Conservation (phyloP, 2,113 vertebrate genomes). For the Origma solitaria region DNA sequence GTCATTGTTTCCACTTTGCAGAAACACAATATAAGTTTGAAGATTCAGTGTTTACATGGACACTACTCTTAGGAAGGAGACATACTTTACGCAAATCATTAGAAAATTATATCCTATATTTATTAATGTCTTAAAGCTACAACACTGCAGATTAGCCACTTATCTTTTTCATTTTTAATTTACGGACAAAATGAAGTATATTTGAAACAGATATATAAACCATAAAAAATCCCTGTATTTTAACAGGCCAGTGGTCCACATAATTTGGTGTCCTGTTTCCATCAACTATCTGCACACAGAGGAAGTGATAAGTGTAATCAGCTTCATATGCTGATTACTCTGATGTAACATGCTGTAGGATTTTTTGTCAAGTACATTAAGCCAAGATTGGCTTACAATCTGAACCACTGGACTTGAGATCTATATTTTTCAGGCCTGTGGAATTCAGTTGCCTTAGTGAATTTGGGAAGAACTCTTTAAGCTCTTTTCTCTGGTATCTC, state of each 20-base stretch:
- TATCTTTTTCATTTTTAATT: neutral
- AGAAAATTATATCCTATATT: neutral
- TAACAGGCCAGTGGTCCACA: neutral
- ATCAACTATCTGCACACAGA: neutral
- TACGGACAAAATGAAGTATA: neutral
- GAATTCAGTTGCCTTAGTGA: neutral
- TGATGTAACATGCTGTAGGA: neutral
- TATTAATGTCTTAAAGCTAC: neutral
- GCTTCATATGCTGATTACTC: neutral
- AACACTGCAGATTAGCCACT: neutral
- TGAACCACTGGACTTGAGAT: neutral
- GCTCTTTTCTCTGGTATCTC: neutral
- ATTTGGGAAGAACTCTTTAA: neutral
- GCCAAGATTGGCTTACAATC: neutral
- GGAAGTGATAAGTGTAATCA: neutral
- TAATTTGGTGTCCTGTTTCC: neutral
- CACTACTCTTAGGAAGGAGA: neutral
- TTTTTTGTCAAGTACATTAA: neutral
- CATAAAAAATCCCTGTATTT: neutral
- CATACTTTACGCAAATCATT: neutral
- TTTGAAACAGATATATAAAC: neutral
- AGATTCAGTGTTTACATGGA: neutral
- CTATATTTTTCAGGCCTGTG: neutral
- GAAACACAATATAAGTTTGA: neutral
- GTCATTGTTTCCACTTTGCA: neutral